Evolutionary conservation across 2,797 vertebrate species (phyloP), one percentile per base, ranked within the genome.

Genomic region (Sphaeramia orbicularis): DNA sequence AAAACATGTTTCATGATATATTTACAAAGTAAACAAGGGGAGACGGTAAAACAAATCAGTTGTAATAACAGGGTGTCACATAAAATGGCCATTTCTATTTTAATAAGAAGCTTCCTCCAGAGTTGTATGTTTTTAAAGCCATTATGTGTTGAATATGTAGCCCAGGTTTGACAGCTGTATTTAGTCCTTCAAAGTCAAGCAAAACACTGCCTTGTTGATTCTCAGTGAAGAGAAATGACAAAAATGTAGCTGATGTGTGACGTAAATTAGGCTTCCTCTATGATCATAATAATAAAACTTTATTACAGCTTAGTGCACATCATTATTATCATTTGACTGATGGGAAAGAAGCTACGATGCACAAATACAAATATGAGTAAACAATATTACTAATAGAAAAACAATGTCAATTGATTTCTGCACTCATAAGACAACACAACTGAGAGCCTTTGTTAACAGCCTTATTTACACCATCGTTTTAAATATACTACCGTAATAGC

Each of bases 241-340:
- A 49, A n/a, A 63, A 14, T 30, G 7, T 16, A 52, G 6, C 1
- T 7, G 0, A 41, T 21, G 18, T 50, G 11, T 40, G 40, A 41
- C 35, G 37, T 37, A 48, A 35, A 1, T 2, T 6, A 51, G 14
- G 1, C 41, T 45, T 63, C 30, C 6, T 67, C 30, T 58, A 54
- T 53, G 74, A 61, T 35, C 49, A 65, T 70, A 41, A 80, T 76
- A 77, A 78, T 78, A 87, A 83, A 91, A 82, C 65, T 89, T 92
- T 88, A 86, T 88, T 89, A 58, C 68, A 78, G 69, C 66, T 66
- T 40, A 82, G 77, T 72, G 62, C 73, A 83, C 76, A 75, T 80
- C 19, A 58, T 68, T 52, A 74, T 58, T 72, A 45, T 76, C 36
- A 53, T 71, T 60, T 53, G 51, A 78, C 16, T 68, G 64, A 86